Evolutionary conservation across 1,140 invertebrate genomes (phyloP), one percentile per base, ranked within the genome.

Genomic region (Subanguina moxae): DNA sequence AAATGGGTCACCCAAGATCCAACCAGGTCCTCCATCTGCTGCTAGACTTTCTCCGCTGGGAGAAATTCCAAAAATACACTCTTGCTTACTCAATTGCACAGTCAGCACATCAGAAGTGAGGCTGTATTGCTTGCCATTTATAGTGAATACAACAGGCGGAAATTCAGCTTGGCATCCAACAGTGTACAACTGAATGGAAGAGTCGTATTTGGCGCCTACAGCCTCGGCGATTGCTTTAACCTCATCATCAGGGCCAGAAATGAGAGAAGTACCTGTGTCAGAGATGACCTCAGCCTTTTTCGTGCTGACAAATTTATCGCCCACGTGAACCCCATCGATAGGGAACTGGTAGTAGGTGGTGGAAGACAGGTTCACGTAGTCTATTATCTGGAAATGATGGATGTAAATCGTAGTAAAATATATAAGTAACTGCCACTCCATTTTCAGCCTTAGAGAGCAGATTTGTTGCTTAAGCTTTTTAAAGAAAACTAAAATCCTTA

Each of bases 1-100:
- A 62, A 76, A 78, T 30, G 76, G 71, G 64, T 78, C 76, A 27
- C 76, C 76, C 25, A 78, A 66, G 11, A 74, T 77, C 74, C 74
- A 76, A 19, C 25, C 48, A 25, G 48, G 48, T 52, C 48, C 48
- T 19, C 23, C 23, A 52, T 21, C 48, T 52, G n/a, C 23, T 15
- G 15, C n/a, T n/a, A 68, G 71, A 56, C 65, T 59, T 32, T 65
- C 71, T 13, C 70, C 71, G 23, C 27, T 19, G 5, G 21, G 21
- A 19, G n/a, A 25, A 17, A 65, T 57, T 21, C 63, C 63, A 25
- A 65, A 65, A 11, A 45, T 28, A 57, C 63, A 65, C 9, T 25
- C 28, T 25, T 57, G 21, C 8, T 52, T 30, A 0, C 8, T 27
- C n/a, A 65, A 21, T 15, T 57, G 56, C 23, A 77, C 73, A 17